These are phyloP conservation scores for Phragmatobia fuliginosa DNA, from an alignment of 2,888 invertebrate genomes.

Conservation along the genomic window DNA sequence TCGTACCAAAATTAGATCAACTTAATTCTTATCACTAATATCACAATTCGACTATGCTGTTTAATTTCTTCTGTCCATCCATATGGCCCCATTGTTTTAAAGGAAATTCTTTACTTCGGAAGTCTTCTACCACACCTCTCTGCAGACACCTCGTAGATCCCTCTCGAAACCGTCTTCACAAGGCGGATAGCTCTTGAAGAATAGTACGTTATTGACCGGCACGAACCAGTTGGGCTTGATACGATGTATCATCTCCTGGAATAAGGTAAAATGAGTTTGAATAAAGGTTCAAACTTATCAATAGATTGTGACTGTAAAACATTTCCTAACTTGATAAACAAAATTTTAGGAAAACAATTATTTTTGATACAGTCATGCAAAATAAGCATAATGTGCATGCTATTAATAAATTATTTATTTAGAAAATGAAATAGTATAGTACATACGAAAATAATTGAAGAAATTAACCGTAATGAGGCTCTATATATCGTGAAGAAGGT, in stretches of 20 bases:
- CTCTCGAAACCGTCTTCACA: constrained; percentile 72
- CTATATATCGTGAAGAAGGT: no score
- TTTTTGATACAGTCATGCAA: neutral
- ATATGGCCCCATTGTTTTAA: neutral
- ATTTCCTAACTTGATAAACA: neutral
- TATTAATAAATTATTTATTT: no score
- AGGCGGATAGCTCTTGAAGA: constrained; percentile 66
- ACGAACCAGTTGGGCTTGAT: constrained; percentile 66
- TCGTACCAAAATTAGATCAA: constrained; percentile 32
- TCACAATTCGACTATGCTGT: constrained; percentile 54
- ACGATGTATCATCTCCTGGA: constrained; percentile 61
- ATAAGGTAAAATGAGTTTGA: constrained; percentile 22
- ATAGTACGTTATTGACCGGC: constrained; percentile 68
- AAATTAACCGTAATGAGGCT: neutral
- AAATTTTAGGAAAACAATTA: neutral
- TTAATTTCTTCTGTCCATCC: constrained; percentile 13
- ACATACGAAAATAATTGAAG: no score
- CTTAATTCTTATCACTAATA: constrained; percentile 53
- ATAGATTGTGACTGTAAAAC: neutral
- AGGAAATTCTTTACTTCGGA: neutral
- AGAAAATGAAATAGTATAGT: neutral
- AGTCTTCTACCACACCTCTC: constrained; percentile 73
- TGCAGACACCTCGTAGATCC: constrained; percentile 74
- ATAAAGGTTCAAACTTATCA: neutral
- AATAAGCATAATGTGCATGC: no score